phyloP scores from a whole-genome alignment of 2,888 invertebrate genomes.

The Trachelus stipa region DNA sequence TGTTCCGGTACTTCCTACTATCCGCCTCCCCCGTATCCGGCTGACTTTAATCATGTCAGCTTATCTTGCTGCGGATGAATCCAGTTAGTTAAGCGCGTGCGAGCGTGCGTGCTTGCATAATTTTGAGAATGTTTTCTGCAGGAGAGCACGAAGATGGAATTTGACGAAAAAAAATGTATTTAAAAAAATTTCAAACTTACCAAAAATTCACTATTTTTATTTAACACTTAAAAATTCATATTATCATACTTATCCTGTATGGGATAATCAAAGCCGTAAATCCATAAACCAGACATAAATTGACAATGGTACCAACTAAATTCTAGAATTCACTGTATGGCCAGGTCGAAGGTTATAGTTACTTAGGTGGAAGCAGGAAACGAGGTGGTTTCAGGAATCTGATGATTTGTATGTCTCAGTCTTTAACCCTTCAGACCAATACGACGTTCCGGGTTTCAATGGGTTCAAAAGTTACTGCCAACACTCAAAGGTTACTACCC shows the following conservation, averaged over 20 bases:
- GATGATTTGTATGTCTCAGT: conserved; percentile 22
- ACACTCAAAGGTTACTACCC: background rate
- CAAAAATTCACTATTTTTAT: background rate
- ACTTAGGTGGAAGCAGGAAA: conserved; percentile 3
- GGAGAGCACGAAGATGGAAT: background rate
- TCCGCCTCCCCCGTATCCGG: background rate
- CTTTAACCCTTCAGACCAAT: conserved; percentile 14
- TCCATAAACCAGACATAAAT: background rate
- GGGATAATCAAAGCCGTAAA: background rate
- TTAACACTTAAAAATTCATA: background rate
- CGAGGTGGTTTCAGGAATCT: conserved; percentile 20
- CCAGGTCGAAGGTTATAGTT: background rate
- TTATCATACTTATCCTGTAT: background rate
- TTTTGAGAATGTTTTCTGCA: background rate
- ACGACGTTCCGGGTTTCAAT: conserved; percentile 4
- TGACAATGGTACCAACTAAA: background rate
- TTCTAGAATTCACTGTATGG: background rate
- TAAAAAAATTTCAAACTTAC: background rate
- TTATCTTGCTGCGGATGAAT: background rate
- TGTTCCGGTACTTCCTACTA: conserved; percentile 3
- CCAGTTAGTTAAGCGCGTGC: background rate
- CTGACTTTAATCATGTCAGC: conserved; percentile 1
- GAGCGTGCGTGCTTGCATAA: background rate
- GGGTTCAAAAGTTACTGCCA: background rate
- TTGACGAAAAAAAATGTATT: background rate